These are phyloP conservation scores for Nipponia nippon DNA, from an alignment of 2,113 vertebrate species.

Conservation along the genomic window DNA sequence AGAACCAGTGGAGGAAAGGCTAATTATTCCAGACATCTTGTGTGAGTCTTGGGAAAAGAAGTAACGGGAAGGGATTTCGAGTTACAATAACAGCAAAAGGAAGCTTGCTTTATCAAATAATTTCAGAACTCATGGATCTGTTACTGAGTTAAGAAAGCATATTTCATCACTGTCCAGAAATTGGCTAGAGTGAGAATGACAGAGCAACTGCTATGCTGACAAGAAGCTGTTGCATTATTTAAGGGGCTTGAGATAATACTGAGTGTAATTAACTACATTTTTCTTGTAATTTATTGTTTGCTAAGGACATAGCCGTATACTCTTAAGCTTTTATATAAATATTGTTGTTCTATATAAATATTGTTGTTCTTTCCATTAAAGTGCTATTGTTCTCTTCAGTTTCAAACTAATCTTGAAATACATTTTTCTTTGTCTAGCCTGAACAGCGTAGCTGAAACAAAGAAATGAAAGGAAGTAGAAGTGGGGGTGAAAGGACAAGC, in stretches of 20 bases:
- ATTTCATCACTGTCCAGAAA: background rate
- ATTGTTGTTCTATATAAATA: background rate
- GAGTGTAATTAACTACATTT: background rate
- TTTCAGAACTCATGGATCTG: background rate
- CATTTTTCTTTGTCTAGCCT: background rate
- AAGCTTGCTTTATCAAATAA: background rate
- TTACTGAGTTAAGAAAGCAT: background rate
- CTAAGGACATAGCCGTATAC: background rate
- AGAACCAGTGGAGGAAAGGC: background rate
- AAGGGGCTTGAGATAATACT: background rate
- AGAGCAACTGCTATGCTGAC: background rate
- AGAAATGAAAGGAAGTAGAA: background rate
- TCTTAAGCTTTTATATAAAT: background rate
- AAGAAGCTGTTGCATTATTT: background rate
- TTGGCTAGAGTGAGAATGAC: background rate
- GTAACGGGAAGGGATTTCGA: background rate
- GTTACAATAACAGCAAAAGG: background rate
- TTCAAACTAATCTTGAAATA: background rate
- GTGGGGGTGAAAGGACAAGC: background rate
- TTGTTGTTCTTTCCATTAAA: background rate
- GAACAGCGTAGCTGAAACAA: background rate
- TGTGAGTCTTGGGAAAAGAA: background rate
- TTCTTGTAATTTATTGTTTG: background rate
- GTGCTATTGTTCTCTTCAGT: background rate
- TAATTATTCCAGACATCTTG: background rate